Evolutionary conservation across 2,888 invertebrate genomes (phyloP).

Genomic region (Nemurella pictetii): DNA sequence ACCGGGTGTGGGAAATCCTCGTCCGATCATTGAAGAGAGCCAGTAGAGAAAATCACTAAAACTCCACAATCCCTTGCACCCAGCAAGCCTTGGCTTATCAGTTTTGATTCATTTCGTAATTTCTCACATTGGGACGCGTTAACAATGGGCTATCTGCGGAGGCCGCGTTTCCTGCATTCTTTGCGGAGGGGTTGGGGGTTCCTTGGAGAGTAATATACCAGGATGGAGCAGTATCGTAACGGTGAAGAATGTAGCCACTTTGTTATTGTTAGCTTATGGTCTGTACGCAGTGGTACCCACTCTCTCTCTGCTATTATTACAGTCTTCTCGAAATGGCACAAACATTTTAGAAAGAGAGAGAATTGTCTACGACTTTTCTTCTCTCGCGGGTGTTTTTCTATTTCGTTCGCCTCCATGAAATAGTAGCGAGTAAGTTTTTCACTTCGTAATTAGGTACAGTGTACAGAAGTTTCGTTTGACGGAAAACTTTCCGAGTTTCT

Average conservation of each 20-base stretch:
- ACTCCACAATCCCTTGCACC: background rate
- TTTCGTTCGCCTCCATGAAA: background rate
- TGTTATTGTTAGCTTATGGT: constrained; percentile 27
- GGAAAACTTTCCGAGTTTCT: background rate
- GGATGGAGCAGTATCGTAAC: constrained; percentile 1
- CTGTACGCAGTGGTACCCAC: background rate
- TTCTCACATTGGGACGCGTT: constrained; percentile 15
- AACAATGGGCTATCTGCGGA: constrained; percentile 17
- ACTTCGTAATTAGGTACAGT: constrained; percentile 2
- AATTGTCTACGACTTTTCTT: background rate
- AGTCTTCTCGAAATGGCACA: background rate
- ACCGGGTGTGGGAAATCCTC: no score
- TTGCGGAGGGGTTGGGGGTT: background rate
- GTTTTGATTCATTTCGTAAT: constrained; percentile 29
- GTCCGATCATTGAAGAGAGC: background rate
- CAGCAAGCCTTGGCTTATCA: background rate
- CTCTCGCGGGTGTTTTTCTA: background rate
- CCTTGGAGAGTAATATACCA: constrained; percentile 29
- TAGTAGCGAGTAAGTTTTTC: background rate
- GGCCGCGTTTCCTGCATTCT: background rate
- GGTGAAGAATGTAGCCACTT: constrained; percentile 16
- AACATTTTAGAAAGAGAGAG: background rate
- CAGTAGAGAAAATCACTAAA: background rate
- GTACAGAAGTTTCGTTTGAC: background rate
- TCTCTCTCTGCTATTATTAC: background rate